phyloP scores from a whole-genome alignment of 2,888 invertebrate genomes.

The Erebia ligea region DNA sequence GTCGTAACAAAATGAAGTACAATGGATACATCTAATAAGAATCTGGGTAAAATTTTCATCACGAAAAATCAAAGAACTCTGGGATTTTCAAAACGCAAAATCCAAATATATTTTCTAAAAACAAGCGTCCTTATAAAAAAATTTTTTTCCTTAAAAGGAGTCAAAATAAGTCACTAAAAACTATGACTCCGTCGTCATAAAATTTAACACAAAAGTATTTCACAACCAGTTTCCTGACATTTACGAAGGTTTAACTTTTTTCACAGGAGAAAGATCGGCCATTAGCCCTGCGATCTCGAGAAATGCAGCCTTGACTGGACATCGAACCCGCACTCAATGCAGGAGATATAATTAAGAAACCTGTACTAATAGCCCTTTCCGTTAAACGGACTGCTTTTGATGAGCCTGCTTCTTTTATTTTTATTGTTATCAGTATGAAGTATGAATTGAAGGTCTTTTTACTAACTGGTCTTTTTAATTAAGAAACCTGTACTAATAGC shows the following conservation, averaged over 20 bases:
- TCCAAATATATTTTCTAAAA: no score
- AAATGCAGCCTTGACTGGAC: conserved; percentile 74
- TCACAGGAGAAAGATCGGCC: conserved; percentile 73
- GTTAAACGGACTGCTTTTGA: conserved; percentile 30
- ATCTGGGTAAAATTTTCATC: no score
- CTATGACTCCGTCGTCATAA: background rate
- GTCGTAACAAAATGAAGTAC: no score
- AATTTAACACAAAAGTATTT: conserved; percentile 26
- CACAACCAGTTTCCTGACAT: conserved; percentile 49
- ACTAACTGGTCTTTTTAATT: no score
- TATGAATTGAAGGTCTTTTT: background rate
- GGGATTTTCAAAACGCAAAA: no score
- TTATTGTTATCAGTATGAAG: background rate
- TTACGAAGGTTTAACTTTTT: conserved; percentile 54
- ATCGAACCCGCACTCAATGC: conserved; percentile 59
- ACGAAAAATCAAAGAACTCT: no score
- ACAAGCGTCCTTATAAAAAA: no score
- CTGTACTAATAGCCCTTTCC: conserved; percentile 36
- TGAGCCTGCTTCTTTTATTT: conserved; percentile 14
- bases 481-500: conserved; percentile 39
- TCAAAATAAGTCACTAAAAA: background rate
- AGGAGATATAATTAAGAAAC: conserved; percentile 39
- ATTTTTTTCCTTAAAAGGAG: background rate
- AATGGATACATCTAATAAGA: no score
- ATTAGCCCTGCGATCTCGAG: conserved; percentile 50